Percentiles rank a stretch among this genome's conserved stretches.
Evolutionary conservation across 2,888 invertebrate genomes (phyloP).

Genomic region (Erebia aethiops): DNA sequence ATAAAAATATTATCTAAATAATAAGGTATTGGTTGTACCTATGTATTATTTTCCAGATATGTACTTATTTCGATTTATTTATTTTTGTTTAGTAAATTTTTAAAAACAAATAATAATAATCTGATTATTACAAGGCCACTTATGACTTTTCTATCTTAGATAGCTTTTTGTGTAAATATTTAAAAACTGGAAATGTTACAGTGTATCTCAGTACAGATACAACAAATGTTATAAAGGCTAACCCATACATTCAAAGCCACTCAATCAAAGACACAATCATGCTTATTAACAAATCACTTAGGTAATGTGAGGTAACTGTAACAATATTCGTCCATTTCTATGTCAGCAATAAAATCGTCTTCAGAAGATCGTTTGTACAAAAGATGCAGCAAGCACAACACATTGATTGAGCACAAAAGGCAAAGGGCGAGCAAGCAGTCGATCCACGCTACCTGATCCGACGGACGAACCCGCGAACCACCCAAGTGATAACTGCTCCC

Average conservation of each 20-base stretch:
- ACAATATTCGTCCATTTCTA: conserved; percentile 69
- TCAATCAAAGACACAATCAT: conserved; percentile 26
- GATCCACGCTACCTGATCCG: conserved; percentile 92
- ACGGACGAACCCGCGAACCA: conserved; percentile 83
- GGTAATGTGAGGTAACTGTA: conserved; percentile 50
- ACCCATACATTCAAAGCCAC: conserved; percentile 12
- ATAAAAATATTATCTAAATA: background rate
- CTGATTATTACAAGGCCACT: too few species aligned
- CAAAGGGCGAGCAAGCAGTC: conserved; percentile 87
- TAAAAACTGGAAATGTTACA: background rate
- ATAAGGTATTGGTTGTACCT: too few species aligned
- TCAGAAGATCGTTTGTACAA: conserved; percentile 67
- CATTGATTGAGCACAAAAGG: conserved; percentile 85
- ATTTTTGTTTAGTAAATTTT: too few species aligned
- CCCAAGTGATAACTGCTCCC: conserved; percentile 78
- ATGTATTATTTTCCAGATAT: too few species aligned
- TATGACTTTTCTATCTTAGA: too few species aligned
- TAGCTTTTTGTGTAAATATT: background rate
- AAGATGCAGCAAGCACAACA: conserved; percentile 85
- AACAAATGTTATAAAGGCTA: conserved; percentile 8
- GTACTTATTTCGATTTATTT: too few species aligned
- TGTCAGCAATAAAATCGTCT: conserved; percentile 58
- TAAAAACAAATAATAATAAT: too few species aligned
- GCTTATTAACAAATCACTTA: conserved; percentile 51
- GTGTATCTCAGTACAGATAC: background rate